These are phyloP conservation scores for Pardosa pseudoannulata DNA, from an alignment of 2,888 invertebrate genomes.

Conservation along the genomic window DNA sequence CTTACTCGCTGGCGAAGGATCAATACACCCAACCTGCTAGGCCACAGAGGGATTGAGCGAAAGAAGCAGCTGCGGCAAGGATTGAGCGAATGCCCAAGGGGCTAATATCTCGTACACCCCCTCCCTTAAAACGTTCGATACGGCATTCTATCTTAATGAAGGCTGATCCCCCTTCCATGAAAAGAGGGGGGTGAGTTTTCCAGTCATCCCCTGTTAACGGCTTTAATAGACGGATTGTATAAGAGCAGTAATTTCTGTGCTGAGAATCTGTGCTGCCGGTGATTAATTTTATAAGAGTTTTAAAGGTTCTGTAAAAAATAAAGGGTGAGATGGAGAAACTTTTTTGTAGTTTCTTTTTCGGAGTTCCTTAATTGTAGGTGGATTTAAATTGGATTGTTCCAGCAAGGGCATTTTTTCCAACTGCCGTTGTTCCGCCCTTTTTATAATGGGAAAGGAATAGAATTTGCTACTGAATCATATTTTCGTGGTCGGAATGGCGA, in stretches of 20 bases:
- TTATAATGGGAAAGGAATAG: conserved; percentile 16
- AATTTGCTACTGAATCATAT: conserved; percentile 55
- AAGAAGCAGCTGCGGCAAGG: conserved; percentile 52
- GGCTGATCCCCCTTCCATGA: conserved; percentile 32
- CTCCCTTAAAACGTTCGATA: conserved; percentile 63
- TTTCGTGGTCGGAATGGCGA: conserved; percentile 33
- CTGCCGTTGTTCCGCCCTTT: conserved; percentile 29
- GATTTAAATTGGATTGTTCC: conserved; percentile 67
- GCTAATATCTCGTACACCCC: conserved; percentile 58
- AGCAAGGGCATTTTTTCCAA: conserved; percentile 6
- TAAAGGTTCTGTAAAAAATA: conserved; percentile 32
- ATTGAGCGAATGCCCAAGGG: conserved; percentile 64
- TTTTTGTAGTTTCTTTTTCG: neutral
- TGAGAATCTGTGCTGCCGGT: conserved; percentile 43
- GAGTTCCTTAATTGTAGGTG: conserved; percentile 45
- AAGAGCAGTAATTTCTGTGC: conserved; percentile 65
- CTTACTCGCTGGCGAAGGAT: conserved; percentile 25
- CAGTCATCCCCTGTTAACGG: conserved; percentile 63
- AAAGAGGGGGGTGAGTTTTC: conserved; percentile 26
- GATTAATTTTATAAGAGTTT: conserved; percentile 69
- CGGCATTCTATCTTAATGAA: conserved; percentile 68
- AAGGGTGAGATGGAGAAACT: conserved; percentile 12
- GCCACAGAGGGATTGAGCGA: conserved; percentile 58
- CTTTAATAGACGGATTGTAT: conserved; percentile 65
- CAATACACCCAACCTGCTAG: conserved; percentile 60